A percentile compares a stretch with the other conserved stretches of the same genome.
These are phyloP conservation scores for Liolophura sinensis DNA, from an alignment of 1,140 invertebrate species.

Conservation along the genomic window DNA sequence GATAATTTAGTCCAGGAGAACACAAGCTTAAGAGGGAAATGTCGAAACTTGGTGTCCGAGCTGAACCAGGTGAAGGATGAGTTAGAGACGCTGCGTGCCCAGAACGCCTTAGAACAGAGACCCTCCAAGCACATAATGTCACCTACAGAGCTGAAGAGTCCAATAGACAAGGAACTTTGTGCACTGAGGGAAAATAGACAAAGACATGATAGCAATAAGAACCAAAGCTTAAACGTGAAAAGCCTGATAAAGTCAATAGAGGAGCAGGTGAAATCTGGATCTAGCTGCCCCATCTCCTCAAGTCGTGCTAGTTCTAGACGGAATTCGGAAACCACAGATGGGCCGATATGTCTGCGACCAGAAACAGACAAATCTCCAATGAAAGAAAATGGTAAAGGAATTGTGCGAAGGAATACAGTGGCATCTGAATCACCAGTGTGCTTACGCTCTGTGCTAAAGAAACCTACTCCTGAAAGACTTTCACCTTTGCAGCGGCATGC, in stretches of 20 bases:
- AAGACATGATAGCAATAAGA: constrained; percentile 38
- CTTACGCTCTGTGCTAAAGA: constrained; percentile 35
- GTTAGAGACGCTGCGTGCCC: constrained; percentile 68
- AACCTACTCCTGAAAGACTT: constrained; percentile 25
- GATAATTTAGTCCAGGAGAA: constrained; percentile 83
- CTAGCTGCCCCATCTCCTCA: constrained; percentile 42
- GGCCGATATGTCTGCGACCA: constrained; percentile 17
- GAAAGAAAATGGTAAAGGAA: constrained; percentile 7
- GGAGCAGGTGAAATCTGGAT: constrained; percentile 68
- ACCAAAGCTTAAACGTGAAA: constrained; percentile 77
- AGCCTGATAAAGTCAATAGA: constrained; percentile 89
- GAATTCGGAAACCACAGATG: constrained; percentile 38
- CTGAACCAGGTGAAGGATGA: constrained; percentile 66
- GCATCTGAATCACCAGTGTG: too few species aligned
- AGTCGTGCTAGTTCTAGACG: constrained; percentile 44
- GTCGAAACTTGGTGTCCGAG: constrained; percentile 65
- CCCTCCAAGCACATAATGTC: constrained; percentile 24
- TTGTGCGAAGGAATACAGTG: not conserved
- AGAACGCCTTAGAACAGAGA: constrained; percentile 1
- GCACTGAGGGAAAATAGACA: constrained; percentile 28
- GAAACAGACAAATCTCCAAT: constrained; percentile 40
- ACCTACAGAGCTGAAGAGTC: constrained; percentile 38
- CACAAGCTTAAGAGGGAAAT: constrained; percentile 76
- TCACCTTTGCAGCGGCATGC: constrained; percentile 28
- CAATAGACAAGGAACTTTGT: constrained; percentile 48